Evolutionary conservation across 2,888 invertebrate species (phyloP), one percentile per base, ranked within the genome.

Genomic region (Dimorphilus gyrociliatus): DNA sequence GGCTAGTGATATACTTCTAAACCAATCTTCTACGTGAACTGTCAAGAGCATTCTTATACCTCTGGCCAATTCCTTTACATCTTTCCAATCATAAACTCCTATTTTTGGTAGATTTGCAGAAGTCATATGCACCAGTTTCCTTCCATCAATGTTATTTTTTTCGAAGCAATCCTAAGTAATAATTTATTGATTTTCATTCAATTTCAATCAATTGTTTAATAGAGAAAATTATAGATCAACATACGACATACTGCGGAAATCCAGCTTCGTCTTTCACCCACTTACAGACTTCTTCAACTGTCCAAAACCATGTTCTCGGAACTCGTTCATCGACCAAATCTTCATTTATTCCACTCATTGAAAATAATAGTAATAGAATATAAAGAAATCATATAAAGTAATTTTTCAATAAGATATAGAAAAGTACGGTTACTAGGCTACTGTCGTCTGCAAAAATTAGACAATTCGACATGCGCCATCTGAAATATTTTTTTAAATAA

Each of bases 21-120:
- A 48, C 55, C 55, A 58, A 31, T 48, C 45, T 14, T 55, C 53
- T 23, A 52, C 50, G 34, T 56, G 55, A 17, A 56, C 29, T 6
- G 34, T 45, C 25, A 57, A 30, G 25, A 56, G 34, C 26, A 55
- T 54, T 35, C 56, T 32, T 10, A 59, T 46, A 40, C 44, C 46
- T 37, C 50, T 50, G 8, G 53, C 38, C 25, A 58, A 48, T 23
- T 45, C 42, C 58, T 58, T 41, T 16, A 38, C 25, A 30, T 19
- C 33, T n/a, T n/a, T n/a, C n/a, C n/a, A n/a, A n/a, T n/a, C n/a
- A n/a, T n/a, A n/a, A 23, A 46, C 36, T 13, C 46, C 46, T 4
- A 46, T 37, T 19, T 35, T 38, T 10, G 46, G 45, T 18, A 46
- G 27, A 14, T 36, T 27, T 15, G 43, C 42, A 5, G 43, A 32